Evolutionary conservation across 2,113 vertebrate genomes (phyloP), one percentile per base, ranked within the genome.

Genomic region (Xenotilapia longispinis): DNA sequence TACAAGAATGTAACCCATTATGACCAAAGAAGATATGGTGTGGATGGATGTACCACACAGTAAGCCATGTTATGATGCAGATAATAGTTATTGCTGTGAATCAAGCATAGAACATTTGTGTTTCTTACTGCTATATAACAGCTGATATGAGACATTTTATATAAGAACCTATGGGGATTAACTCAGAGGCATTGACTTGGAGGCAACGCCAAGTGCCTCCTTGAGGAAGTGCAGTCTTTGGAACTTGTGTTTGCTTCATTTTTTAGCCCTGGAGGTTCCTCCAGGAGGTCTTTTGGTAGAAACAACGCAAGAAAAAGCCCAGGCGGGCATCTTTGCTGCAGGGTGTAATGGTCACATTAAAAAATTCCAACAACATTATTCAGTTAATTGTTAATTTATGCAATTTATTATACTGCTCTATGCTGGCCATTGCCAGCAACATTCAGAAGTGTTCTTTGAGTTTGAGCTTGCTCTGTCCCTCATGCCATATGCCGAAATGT

Each of bases 351-450:
- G 23, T 19, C 42, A 47, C 6, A 5, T 49, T 31, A 26, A 45
- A 47, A 49, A 31, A 19, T 31, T 5, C 42, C 26, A 49, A 75
- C 68, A 73, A 73, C 23, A 19, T 49, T 75, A 75, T 75, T 49
- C 70, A 49, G 42, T 75, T 75, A 75, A 75, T 49, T 75, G 42
- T 75, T 75, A 49, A 75, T 31, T 75, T 31, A 75, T 49, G 42
- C 23, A 12, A 13, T 31, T 49, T 78, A n/a, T 28, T 31, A 49
- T 31, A 49, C 40, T 28, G 42, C 42, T 3, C 23, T 49, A 49
- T 0, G 40, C 23, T 75, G 70, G 23, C 1, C 70, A 75, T 28
- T 49, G 45, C 4, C 45, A 51, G 9, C 26, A 49, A 47, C 23
- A 78, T 78, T 47, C 42, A 78, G 26, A 49, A 28, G 10, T 49